These are phyloP conservation scores for Monochamus saltuarius DNA, from an alignment of 1,140 invertebrate species.

Conservation along the genomic window DNA sequence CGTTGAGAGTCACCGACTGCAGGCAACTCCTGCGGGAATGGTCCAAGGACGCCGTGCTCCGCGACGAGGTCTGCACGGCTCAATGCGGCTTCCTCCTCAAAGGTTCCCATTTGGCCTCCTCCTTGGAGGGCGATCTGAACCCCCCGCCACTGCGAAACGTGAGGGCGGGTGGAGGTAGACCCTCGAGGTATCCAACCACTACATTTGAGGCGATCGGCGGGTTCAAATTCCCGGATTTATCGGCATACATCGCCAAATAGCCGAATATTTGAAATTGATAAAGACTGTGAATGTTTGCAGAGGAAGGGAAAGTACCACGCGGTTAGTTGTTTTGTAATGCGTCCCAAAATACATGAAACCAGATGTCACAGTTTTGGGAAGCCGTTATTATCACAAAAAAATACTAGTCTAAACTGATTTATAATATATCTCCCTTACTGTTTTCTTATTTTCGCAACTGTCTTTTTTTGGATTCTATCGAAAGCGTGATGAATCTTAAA, in stretches of 20 bases:
- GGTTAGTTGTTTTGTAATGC: too few relatives aligned
- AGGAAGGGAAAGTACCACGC: too few relatives aligned
- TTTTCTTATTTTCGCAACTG: too few relatives aligned
- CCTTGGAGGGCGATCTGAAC: slow-evolving; percentile 40
- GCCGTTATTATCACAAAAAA: too few relatives aligned
- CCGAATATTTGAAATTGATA: not conserved
- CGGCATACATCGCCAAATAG: slow-evolving; percentile 58
- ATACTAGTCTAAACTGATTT: too few relatives aligned
- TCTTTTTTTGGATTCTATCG: too few relatives aligned
- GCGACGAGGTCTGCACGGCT: slow-evolving; percentile 85
- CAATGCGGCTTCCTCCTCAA: slow-evolving; percentile 75
- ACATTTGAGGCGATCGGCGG: slow-evolving; percentile 49
- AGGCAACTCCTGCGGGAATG: slow-evolving; percentile 77
- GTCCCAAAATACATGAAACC: too few relatives aligned
- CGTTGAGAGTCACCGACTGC: slow-evolving; percentile 85
- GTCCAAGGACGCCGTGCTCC: slow-evolving; percentile 75
- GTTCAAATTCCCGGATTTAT: slow-evolving; percentile 64
- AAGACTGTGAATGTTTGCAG: too few relatives aligned
- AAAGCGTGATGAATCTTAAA: too few relatives aligned
- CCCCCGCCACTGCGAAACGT: slow-evolving; percentile 49
- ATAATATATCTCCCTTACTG: too few relatives aligned
- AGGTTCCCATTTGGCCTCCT: slow-evolving; percentile 38
- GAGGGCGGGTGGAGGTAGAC: slow-evolving; percentile 42
- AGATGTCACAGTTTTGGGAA: too few relatives aligned
- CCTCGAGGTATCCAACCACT: slow-evolving; percentile 33